Conservation (phyloP, 2,113 vertebrate species). For the Siphamia tubifer region DNA sequence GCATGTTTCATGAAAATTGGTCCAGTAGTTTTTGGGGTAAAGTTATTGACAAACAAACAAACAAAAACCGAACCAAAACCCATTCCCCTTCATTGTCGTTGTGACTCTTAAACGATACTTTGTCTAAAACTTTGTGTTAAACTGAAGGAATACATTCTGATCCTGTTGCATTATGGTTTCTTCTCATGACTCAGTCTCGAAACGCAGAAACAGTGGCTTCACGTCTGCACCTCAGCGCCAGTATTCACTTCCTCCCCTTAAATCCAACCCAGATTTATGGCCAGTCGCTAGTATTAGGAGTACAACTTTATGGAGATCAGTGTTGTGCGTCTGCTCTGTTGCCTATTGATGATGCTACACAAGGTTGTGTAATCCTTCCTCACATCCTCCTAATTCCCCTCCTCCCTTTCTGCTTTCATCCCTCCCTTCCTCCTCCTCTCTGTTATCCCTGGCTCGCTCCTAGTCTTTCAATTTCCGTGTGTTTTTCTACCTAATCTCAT, state of each 20-base stretch:
- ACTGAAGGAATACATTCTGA: too few species aligned
- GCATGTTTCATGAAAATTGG: too few species aligned
- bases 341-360: slow-evolving; percentile 55
- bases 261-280: not conserved
- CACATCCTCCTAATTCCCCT: slow-evolving; percentile 40
- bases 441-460: slow-evolving; percentile 50
- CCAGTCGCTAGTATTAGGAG: not conserved
- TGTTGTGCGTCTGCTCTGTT: slow-evolving; percentile 25
- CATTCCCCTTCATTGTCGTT: too few species aligned
- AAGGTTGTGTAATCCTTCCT: slow-evolving; percentile 46
- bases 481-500: slow-evolving; percentile 64
- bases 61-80: too few species aligned
- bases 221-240: not conserved
- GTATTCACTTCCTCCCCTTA: not conserved
- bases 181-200: too few species aligned
- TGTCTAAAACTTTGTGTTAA: too few species aligned
- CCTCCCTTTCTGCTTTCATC: slow-evolving; percentile 49
- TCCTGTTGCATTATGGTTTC: too few species aligned
- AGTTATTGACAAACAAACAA: too few species aligned
- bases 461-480: slow-evolving; percentile 62
- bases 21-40: too few species aligned
- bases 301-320: not conserved
- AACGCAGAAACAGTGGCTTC: too few species aligned
- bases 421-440: slow-evolving; percentile 41
- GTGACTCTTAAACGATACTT: too few species aligned